Percentiles rank a stretch among this genome's conserved stretches.
Evolutionary conservation across 2,797 vertebrate species (phyloP).

Genomic region (Microctenopoma steveboyesi): DNA sequence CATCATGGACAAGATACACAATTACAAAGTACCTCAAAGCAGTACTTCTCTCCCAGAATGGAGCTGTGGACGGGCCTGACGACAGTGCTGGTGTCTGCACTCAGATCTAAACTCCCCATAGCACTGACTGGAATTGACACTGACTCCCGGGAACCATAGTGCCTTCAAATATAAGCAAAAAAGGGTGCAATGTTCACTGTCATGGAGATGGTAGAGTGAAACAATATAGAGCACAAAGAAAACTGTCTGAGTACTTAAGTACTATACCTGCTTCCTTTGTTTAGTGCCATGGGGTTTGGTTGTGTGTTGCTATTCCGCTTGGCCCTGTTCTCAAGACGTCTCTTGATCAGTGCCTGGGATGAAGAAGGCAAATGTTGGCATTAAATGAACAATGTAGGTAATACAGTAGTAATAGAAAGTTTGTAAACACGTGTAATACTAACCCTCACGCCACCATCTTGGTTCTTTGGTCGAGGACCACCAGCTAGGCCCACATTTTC

Average conservation of each 20-base stretch:
- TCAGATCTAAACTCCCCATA: constrained; percentile 87
- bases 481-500: constrained; percentile 63
- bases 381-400: constrained; percentile 48
- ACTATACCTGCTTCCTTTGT: constrained; percentile 71
- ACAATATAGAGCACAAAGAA: neutral
- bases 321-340: constrained; percentile 72
- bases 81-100: constrained; percentile 85
- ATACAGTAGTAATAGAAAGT: neutral
- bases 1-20: neutral
- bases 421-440: constrained; percentile 44
- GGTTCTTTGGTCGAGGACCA: constrained; percentile 72
- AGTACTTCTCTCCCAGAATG: constrained; percentile 91
- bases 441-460: constrained; percentile 83
- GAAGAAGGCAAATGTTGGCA: neutral
- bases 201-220: neutral
- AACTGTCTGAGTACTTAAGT: neutral
- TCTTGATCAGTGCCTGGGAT: constrained; percentile 78
- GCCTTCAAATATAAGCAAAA: constrained; percentile 48
- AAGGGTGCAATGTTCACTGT: neutral
- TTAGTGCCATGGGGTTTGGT: constrained; percentile 58
- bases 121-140: constrained; percentile 79
- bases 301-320: constrained; percentile 79
- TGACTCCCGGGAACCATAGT: constrained; percentile 87
- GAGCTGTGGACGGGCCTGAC: constrained; percentile 92
- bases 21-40: constrained; percentile 89